phyloP scores from a whole-genome alignment of 1,140 invertebrate species.

The Belonocnema kinseyi region DNA sequence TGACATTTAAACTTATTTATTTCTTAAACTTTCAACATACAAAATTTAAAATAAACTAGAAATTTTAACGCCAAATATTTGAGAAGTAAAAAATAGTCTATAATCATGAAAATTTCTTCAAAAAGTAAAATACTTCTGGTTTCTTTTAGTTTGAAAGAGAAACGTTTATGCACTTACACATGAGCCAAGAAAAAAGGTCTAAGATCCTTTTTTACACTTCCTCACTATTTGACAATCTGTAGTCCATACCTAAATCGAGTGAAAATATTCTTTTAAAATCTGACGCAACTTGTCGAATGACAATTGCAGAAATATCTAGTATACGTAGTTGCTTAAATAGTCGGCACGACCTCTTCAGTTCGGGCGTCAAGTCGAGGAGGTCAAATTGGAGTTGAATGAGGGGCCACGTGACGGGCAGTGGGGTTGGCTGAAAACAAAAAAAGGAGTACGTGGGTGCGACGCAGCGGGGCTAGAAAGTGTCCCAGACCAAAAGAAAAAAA shows the following conservation, averaged over 20 bases:
- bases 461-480: slow-evolving; percentile 70
- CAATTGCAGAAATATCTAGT: not conserved
- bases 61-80: not conserved
- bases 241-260: not conserved
- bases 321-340: slow-evolving; percentile 14
- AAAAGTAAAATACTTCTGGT: too few species aligned
- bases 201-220: not conserved
- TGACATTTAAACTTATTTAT: too few species aligned
- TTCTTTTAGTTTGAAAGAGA: not conserved
- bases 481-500: slow-evolving; percentile 69
- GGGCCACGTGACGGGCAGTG: slow-evolving; percentile 36
- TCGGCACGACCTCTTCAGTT: not conserved
- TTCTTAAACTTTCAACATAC: too few species aligned
- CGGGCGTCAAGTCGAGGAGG: slow-evolving; percentile 43
- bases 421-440: slow-evolving; percentile 40
- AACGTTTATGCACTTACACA: not conserved
- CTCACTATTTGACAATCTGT: slow-evolving; percentile 3
- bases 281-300: not conserved
- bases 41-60: too few species aligned
- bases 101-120: too few species aligned
- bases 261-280: slow-evolving; percentile 28
- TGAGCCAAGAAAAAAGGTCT: not conserved
- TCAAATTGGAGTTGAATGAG: slow-evolving; percentile 41
- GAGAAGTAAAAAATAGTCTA: not conserved
- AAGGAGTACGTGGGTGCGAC: slow-evolving; percentile 70